Conservation (phyloP, 2,797 vertebrate species). For the Notamacropus eugenii region DNA sequence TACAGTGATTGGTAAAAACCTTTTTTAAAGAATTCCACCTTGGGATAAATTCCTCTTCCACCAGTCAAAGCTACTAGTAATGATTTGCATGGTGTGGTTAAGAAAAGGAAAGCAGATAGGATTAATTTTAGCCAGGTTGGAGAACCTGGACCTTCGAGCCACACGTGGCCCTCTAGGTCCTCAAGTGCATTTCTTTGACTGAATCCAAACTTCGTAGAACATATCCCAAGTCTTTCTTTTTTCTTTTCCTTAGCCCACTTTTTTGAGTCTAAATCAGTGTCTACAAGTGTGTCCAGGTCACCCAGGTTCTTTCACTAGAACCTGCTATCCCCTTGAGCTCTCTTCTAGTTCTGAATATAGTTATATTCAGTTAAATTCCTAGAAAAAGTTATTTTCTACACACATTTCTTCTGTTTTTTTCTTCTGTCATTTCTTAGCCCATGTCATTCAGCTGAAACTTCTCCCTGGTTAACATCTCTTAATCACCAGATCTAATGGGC, state of each 20-base stretch:
- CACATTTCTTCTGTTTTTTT: neutral
- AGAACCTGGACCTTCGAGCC: too few species aligned
- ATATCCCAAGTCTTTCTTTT: too few species aligned
- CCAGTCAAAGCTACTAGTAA: neutral
- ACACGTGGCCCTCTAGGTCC: too few species aligned
- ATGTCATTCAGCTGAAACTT: neutral
- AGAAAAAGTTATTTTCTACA: neutral
- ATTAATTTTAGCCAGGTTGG: neutral
- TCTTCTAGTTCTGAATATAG: neutral
- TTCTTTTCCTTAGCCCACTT: neutral
- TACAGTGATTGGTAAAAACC: neutral
- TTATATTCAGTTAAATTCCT: neutral
- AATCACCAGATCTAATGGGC: neutral
- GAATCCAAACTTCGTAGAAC: too few species aligned
- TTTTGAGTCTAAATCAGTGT: neutral
- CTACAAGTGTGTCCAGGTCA: neutral
- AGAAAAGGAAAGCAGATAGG: neutral
- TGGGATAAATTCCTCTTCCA: neutral
- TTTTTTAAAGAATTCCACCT: constrained; percentile 38
- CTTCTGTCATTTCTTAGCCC: neutral
- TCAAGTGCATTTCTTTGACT: too few species aligned
- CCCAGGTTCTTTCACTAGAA: neutral
- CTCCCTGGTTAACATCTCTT: neutral
- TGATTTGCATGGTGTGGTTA: neutral
- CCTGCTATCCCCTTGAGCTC: neutral